These are phyloP conservation scores for Odontesthes bonariensis DNA, from an alignment of 2,113 vertebrate species.

Conservation along the genomic window DNA sequence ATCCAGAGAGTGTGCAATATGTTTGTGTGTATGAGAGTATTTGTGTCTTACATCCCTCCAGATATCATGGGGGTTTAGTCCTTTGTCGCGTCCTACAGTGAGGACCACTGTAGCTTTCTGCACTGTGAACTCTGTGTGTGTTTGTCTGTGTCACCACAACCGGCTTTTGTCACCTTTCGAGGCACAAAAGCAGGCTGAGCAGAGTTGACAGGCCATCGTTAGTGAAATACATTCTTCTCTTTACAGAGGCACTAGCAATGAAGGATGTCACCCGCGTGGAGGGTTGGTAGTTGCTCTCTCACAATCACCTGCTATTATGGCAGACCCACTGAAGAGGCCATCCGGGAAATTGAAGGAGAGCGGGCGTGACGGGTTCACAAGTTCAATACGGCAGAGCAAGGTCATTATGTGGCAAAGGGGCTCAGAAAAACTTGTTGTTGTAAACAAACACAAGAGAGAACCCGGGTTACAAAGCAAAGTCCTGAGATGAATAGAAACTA, in stretches of 20 bases:
- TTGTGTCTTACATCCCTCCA: neutral
- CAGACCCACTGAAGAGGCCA: conserved; percentile 42
- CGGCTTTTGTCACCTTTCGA: conserved; percentile 49
- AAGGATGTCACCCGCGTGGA: conserved; percentile 57
- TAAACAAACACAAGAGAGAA: conserved; percentile 17
- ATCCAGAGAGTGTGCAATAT: neutral
- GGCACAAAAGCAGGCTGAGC: conserved; percentile 10
- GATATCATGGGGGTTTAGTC: conserved; percentile 31
- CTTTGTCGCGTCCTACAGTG: conserved; percentile 1
- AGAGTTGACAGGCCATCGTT: conserved; percentile 67
- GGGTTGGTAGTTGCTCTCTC: conserved; percentile 49
- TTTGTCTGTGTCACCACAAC: conserved; percentile 44
- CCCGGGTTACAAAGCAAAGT: conserved; percentile 14
- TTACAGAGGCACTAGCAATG: conserved; percentile 39
- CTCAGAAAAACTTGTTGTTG: conserved; percentile 11
- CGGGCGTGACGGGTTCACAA: conserved; percentile 57
- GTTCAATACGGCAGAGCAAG: conserved; percentile 54
- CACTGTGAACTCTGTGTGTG: neutral
- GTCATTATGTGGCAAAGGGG: conserved; percentile 37
- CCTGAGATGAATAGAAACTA: conserved; percentile 4
- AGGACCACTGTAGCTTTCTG: conserved; percentile 11
- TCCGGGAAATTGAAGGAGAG: conserved; percentile 58
- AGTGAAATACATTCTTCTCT: conserved; percentile 44
- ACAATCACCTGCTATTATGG: conserved; percentile 69
- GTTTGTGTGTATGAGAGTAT: neutral